Percentiles rank a stretch among this genome's conserved stretches.
Evolutionary conservation across 2,113 vertebrate genomes (phyloP).

Genomic region (Urocynchramus pylzowi): DNA sequence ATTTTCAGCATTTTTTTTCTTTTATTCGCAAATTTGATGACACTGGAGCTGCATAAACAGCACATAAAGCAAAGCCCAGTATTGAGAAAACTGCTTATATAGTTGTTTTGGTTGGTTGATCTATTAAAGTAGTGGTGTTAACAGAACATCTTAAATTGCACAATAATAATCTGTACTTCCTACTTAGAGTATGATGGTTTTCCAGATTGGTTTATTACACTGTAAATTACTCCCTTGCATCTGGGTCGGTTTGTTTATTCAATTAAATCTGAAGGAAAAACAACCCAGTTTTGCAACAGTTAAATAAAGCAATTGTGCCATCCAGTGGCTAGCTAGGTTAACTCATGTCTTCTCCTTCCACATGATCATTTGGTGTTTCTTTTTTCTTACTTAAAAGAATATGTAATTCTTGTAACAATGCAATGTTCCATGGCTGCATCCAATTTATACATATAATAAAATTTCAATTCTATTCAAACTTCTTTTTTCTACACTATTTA

Average conservation of each 20-base stretch:
- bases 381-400: not conserved
- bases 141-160: not conserved
- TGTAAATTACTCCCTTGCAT: not conserved
- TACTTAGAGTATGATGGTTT: not conserved
- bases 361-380: not conserved
- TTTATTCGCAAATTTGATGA: not conserved
- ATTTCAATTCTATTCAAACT: not conserved
- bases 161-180: not conserved
- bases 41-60: not conserved
- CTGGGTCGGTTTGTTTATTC: not conserved
- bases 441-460: not conserved
- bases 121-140: not conserved
- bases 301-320: conserved; percentile 65
- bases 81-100: not conserved
- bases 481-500: not conserved
- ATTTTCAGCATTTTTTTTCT: not conserved
- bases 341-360: not conserved
- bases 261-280: not conserved
- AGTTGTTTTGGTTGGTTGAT: not conserved
- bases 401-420: not conserved
- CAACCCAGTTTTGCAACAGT: not conserved
- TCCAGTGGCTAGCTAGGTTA: conserved; percentile 45
- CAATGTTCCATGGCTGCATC: not conserved
- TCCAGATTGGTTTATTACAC: not conserved
- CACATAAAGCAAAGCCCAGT: not conserved